Evolutionary conservation across 2,888 invertebrate species (phyloP), one percentile per base, ranked within the genome.

Genomic region (Andrena camellia): DNA sequence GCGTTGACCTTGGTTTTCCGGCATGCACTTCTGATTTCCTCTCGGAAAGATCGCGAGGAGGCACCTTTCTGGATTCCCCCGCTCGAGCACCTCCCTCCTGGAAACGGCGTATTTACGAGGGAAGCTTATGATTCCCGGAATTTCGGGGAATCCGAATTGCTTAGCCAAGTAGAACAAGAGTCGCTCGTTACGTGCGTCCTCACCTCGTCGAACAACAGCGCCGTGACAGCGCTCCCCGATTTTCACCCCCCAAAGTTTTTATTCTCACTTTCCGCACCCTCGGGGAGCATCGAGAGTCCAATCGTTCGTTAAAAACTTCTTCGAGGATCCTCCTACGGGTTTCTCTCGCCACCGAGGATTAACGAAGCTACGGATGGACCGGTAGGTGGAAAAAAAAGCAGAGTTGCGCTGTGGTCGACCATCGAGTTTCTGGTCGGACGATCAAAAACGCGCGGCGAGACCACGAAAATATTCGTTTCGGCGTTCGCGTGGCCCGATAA

Each of bases 301-400:
- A 85, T 80, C 81, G 83, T 87, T 88, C 83, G 83, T 89, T 88
- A 88, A 89, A 88, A 42, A 88, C 80, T 89, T 88, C 68, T 63
- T 84, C 79, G 76, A 88, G 84, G 52, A 88, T 78, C 63, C 84
- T 88, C 69, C 54, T 20, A 26, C 20, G 26, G 59, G 35, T 33
- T 20, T 23, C 35, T 23, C 23, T 26, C 29, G 10, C 31, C 6
- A 2, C 10, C 7, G 26, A 10, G 31, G 54, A 63, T 72, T 79
- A 72, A 67, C 63, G 67, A 68, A 72, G 70, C 42, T n/a, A 3
- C 50, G 35, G 10, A 23, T 20, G 50, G 17, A 23, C 23, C 0
- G 17, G 2, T 7, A 42, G 60, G 60, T 31, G 23, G 13, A 23
- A 35, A 35, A 66, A 7, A 54, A 62, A 7, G 2, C 54, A 23